These are phyloP conservation scores for Syngnathoides biaculeatus DNA, from an alignment of 2,113 vertebrate species.

Conservation along the genomic window DNA sequence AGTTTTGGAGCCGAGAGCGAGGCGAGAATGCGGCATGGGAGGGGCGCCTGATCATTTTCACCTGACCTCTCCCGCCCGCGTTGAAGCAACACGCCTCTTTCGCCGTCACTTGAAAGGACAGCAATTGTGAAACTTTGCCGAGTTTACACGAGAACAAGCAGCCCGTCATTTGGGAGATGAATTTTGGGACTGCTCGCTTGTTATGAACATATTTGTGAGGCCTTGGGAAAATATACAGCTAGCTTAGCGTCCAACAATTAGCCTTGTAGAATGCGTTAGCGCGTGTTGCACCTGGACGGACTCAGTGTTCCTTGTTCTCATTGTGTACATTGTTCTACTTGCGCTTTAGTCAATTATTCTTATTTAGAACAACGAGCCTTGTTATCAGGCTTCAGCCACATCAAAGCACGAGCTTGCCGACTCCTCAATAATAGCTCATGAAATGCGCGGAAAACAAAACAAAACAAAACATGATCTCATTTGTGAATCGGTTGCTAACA, in stretches of 20 bases:
- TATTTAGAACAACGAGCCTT: conserved; percentile 13
- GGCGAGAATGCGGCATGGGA: conserved; percentile 44
- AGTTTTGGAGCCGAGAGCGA: conserved; percentile 21
- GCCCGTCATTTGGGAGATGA: not conserved
- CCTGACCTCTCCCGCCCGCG: conserved; percentile 47
- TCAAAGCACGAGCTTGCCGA: conserved; percentile 10
- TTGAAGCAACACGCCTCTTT: conserved; percentile 33
- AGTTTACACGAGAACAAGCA: not conserved
- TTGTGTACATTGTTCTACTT: not conserved
- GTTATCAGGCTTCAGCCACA: not conserved
- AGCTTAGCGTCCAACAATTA: not conserved
- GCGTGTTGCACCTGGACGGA: not conserved
- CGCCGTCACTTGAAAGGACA: not conserved
- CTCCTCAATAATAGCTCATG: not conserved
- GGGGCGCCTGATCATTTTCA: conserved; percentile 41
- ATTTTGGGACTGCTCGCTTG: not conserved
- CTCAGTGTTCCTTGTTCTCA: not conserved
- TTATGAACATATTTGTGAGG: not conserved
- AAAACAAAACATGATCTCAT: not conserved
- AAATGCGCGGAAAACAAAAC: not conserved
- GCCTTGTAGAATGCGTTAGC: not conserved
- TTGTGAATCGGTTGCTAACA: not conserved
- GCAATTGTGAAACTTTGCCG: not conserved
- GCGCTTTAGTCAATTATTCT: conserved; percentile 33
- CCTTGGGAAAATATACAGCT: not conserved